Evolutionary conservation across 2,797 vertebrate species (phyloP), one percentile per base, ranked within the genome.

Genomic region (Danionella dracula): DNA sequence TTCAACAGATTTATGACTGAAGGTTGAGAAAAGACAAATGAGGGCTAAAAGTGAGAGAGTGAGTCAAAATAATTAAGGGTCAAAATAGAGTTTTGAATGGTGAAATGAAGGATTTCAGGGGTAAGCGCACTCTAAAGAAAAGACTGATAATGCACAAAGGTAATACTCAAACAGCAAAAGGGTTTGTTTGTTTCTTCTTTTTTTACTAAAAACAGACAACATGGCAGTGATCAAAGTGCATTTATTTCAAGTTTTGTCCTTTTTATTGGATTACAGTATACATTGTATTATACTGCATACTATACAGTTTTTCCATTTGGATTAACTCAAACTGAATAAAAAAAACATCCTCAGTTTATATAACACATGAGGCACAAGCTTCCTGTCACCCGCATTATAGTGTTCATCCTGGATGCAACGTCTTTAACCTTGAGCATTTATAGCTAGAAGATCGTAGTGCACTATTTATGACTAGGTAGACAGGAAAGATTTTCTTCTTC

Each of bases 361-460:
- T 34, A 53, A 54, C 29, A n/a, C 8, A 34, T 10, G n/a, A 16
- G 19, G 10, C 12, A 42, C 34, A 49, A 27, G 15, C 8, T 37
- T 59, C 31, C 17, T 63, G 32, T 9, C 55, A 62, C 15, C 37
- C 48, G 45, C 29, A 68, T 35, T 17, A 15, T 4, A 45, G 20
- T 32, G 17, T 42, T 19, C 23, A 37, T 56, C 20, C 55, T 58
- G 29, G 16, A 15, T 48, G 12, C 66, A 42, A 20, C 35, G 55
- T 66, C 59, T 73, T 66, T 74, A 67, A 74, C 67, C 66, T 71
- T 72, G 48, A 65, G 20, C 10, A 48, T 73, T 76, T 68, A 42
- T 44, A 38, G 41, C 50, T 51, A 27, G 17, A 5, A 45, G 42
- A 70, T 38, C 46, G 50, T 23, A 31, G 49, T 46, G 48, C 17